These are phyloP conservation scores for Cephus spinipes DNA, from an alignment of 2,888 invertebrate genomes.

Conservation along the genomic window DNA sequence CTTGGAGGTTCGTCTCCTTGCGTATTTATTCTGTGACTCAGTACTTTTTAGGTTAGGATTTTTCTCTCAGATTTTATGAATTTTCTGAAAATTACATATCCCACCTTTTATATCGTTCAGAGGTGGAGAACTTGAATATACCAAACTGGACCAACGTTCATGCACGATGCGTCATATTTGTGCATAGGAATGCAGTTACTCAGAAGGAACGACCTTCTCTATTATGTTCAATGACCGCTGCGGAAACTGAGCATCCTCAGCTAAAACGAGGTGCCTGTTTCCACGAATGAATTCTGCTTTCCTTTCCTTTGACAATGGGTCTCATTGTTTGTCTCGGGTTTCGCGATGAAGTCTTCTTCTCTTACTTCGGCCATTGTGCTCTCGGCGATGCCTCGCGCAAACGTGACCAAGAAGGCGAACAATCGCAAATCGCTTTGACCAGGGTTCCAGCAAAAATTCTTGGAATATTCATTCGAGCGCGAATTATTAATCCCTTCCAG, in stretches of 20 bases:
- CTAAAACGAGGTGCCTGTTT: neutral
- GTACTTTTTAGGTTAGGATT: neutral
- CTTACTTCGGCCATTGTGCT: neutral
- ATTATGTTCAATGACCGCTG: neutral
- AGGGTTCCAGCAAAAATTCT: neutral
- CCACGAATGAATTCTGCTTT: neutral
- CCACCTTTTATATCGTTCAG: neutral
- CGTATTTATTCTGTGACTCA: neutral
- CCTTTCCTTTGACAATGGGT: neutral
- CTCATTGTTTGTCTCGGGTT: neutral
- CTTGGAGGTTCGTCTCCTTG: neutral
- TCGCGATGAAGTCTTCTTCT: neutral
- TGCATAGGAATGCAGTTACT: neutral
- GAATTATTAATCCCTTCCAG: neutral
- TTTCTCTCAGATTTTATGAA: neutral
- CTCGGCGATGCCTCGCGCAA: neutral
- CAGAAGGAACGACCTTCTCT: neutral
- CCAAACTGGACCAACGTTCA: neutral
- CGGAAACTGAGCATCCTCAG: neutral
- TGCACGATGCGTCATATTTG: neutral
- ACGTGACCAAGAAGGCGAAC: neutral
- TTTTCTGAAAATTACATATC: neutral
- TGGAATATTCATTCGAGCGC: neutral
- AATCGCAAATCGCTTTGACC: neutral
- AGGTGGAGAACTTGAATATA: neutral